These are phyloP conservation scores for Pelosia muscerda DNA, from an alignment of 2,888 invertebrate genomes.

Conservation along the genomic window DNA sequence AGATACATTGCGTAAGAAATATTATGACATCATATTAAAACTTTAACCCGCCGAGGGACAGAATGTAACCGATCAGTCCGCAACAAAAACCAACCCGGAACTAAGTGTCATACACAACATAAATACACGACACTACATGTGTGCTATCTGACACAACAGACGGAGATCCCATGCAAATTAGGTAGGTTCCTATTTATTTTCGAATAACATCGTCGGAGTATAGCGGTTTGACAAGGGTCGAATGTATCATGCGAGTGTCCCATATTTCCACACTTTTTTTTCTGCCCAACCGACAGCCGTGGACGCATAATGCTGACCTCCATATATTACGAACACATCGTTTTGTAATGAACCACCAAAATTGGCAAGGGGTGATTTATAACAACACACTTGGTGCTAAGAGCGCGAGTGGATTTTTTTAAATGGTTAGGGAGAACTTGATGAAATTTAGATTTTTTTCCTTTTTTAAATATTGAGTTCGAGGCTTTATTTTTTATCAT, in stretches of 20 bases:
- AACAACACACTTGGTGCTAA: slow-evolving; percentile 40
- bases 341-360: slow-evolving; percentile 57
- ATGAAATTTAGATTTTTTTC: neutral
- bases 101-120: slow-evolving; percentile 41
- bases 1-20: slow-evolving; percentile 19
- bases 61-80: slow-evolving; percentile 37
- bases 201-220: slow-evolving; percentile 56
- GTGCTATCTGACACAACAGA: slow-evolving; percentile 37
- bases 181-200: slow-evolving; percentile 63
- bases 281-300: slow-evolving; percentile 62
- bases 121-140: slow-evolving; percentile 36
- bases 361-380: slow-evolving; percentile 54
- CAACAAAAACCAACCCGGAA: slow-evolving; percentile 34
- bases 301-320: slow-evolving; percentile 58
- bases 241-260: slow-evolving; percentile 68
- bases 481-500: too few relatives aligned
- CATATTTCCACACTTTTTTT: slow-evolving; percentile 71
- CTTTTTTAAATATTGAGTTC: neutral
- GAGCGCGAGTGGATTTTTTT: neutral
- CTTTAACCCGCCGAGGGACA: slow-evolving; percentile 34
- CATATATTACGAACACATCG: slow-evolving; percentile 65
- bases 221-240: slow-evolving; percentile 70
- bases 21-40: slow-evolving; percentile 41
- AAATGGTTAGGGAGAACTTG: slow-evolving; percentile 7
- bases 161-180: slow-evolving; percentile 63